Evolutionary conservation across 2,113 vertebrate genomes (phyloP).

Genomic region (Aegypius monachus): DNA sequence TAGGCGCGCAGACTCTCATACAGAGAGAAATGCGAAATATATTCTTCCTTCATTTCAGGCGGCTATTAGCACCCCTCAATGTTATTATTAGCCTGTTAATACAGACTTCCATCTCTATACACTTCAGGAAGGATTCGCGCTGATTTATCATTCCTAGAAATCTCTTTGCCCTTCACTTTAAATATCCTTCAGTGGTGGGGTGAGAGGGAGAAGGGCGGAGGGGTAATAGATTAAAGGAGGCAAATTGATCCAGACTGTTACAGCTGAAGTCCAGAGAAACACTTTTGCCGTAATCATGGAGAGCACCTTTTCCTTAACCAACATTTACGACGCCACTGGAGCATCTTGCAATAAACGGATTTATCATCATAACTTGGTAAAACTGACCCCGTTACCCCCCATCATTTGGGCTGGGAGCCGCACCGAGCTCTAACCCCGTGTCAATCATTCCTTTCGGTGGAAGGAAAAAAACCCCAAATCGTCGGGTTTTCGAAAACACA

Average conservation of each 20-base stretch:
- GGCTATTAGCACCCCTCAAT: background rate
- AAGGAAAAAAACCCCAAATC: background rate
- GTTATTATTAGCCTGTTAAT: background rate
- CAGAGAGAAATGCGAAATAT: background rate
- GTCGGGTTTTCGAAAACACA: background rate
- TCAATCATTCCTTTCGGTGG: background rate
- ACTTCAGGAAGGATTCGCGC: background rate
- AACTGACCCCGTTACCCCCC: background rate
- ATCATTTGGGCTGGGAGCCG: background rate
- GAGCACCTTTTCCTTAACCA: background rate
- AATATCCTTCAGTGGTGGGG: background rate
- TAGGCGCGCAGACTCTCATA: fast-evolving
- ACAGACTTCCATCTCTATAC: background rate
- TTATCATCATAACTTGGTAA: background rate
- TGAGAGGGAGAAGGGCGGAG: background rate
- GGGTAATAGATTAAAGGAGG: background rate
- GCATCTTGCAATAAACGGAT: background rate
- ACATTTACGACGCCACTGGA: background rate
- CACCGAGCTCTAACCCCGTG: background rate
- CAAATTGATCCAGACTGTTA: slow-evolving; percentile 2
- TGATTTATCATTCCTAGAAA: slow-evolving; percentile 9
- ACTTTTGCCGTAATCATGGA: background rate
- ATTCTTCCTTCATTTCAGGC: background rate
- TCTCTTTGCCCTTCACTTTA: slow-evolving; percentile 3
- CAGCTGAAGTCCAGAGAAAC: background rate